A percentile compares a stretch with the other conserved stretches of the same genome.
Conservation (phyloP, 2,113 vertebrate species). For the Oryzias curvinotus region DNA sequence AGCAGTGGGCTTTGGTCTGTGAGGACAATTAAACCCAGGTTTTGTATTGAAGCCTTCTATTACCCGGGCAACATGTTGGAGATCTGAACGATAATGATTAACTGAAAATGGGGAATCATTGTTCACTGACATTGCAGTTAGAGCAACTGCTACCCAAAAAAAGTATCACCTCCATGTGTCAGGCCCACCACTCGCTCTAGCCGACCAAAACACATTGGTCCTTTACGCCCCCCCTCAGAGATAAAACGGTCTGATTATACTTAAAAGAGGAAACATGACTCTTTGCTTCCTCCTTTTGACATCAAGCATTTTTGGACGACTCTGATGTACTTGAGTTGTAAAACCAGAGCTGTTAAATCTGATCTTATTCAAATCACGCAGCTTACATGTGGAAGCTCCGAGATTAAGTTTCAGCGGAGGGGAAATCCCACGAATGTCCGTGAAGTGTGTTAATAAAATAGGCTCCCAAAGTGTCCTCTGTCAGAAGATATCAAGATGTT, state of each 20-base stretch:
- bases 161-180: slow-evolving; percentile 49
- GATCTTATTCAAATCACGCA: slow-evolving; percentile 67
- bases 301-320: slow-evolving; percentile 52
- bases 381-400: slow-evolving; percentile 42
- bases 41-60: slow-evolving; percentile 49
- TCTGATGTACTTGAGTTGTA: slow-evolving; percentile 61
- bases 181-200: slow-evolving; percentile 30
- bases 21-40: slow-evolving; percentile 28
- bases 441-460: slow-evolving; percentile 48
- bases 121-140: slow-evolving; percentile 57
- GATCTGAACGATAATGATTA: slow-evolving; percentile 61
- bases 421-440: slow-evolving; percentile 59
- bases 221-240: slow-evolving; percentile 41
- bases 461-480: slow-evolving; percentile 12
- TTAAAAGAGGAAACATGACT: slow-evolving; percentile 31
- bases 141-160: slow-evolving; percentile 42
- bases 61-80: slow-evolving; percentile 50
- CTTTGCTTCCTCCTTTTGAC: slow-evolving; percentile 30
- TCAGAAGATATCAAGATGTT: slow-evolving; percentile 22
- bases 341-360: slow-evolving; percentile 51
- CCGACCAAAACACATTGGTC: slow-evolving; percentile 17
- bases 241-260: slow-evolving; percentile 19
- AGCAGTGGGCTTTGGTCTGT: background rate
- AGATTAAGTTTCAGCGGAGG: slow-evolving; percentile 52
- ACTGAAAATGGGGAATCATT: slow-evolving; percentile 67